These are phyloP conservation scores for Cossypha dichroa DNA, from an alignment of 2,797 vertebrate species.

Conservation along the genomic window DNA sequence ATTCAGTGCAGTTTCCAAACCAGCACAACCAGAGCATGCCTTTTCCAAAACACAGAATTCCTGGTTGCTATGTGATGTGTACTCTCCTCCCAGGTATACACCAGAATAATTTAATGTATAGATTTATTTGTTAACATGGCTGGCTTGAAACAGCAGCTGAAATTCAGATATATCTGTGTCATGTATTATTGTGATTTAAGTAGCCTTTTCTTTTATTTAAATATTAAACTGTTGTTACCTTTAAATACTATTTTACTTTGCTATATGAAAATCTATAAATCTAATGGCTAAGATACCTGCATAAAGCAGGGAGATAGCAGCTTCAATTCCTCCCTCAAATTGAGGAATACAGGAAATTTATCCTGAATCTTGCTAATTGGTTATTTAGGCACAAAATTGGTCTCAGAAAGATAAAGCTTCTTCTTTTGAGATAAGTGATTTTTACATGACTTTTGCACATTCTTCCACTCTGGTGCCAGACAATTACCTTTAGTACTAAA, in stretches of 20 bases:
- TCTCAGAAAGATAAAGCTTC: not conserved
- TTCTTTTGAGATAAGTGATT: not conserved
- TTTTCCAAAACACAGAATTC: not conserved
- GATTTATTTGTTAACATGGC: not conserved
- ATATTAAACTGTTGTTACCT: not conserved
- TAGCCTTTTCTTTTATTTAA: not conserved
- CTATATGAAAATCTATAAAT: not conserved
- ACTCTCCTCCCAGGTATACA: not conserved
- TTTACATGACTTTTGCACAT: not conserved
- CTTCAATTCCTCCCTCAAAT: not conserved
- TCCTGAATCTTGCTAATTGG: not conserved
- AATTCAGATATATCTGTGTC: not conserved
- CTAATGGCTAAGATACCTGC: not conserved
- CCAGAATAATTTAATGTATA: not conserved
- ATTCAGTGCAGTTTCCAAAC: not conserved
- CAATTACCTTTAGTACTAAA: not conserved
- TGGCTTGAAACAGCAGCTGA: not conserved
- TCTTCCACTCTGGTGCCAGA: not conserved
- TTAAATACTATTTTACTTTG: not conserved
- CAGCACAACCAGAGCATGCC: not conserved
- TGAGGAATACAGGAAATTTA: not conserved
- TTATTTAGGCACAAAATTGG: not conserved
- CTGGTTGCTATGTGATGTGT: not conserved
- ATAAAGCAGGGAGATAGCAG: not conserved
- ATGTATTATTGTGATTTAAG: not conserved